phyloP scores from a whole-genome alignment of 2,113 vertebrate species.

The Xyliphius kryptos region DNA sequence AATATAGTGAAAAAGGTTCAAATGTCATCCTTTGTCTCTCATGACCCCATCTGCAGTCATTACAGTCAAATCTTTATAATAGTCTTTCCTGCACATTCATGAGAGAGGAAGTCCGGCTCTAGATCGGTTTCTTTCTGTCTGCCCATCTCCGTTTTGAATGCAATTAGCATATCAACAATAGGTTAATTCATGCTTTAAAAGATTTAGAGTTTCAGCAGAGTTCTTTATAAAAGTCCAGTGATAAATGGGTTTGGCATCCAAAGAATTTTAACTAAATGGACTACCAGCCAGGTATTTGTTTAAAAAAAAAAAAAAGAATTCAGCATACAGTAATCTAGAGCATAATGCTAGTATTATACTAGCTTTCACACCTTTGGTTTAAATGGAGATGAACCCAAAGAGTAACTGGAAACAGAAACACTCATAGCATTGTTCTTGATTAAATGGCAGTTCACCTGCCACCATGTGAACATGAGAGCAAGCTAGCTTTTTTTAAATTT shows the following conservation, averaged over 20 bases:
- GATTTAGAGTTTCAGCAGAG: slow-evolving; percentile 44
- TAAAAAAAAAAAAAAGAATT: slow-evolving; percentile 37
- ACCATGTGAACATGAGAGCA: slow-evolving; percentile 29
- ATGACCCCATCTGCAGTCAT: slow-evolving; percentile 56
- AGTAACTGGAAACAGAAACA: slow-evolving; percentile 44
- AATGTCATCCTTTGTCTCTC: slow-evolving; percentile 61
- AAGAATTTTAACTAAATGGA: slow-evolving; percentile 30
- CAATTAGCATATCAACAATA: slow-evolving; percentile 52
- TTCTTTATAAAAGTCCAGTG: slow-evolving; percentile 22
- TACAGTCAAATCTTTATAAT: slow-evolving; percentile 55
- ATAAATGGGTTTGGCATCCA: slow-evolving; percentile 30
- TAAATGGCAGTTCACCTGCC: slow-evolving; percentile 33
- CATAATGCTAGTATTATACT: not conserved
- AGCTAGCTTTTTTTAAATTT: slow-evolving; percentile 37
- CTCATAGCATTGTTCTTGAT: slow-evolving; percentile 42
- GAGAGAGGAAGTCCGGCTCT: slow-evolving; percentile 44
- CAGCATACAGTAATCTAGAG: slow-evolving; percentile 15
- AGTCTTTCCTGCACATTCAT: slow-evolving; percentile 51
- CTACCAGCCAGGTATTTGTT: slow-evolving; percentile 48
- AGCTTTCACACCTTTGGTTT: slow-evolving; percentile 30
- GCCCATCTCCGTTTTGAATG: slow-evolving; percentile 48
- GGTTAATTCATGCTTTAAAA: slow-evolving; percentile 49
- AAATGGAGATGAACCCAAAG: not conserved
- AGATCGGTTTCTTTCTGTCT: slow-evolving; percentile 51
- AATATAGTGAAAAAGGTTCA: slow-evolving; percentile 54